These are phyloP conservation scores for Panulirus ornatus DNA, from an alignment of 1,140 invertebrate genomes.

Conservation along the genomic window DNA sequence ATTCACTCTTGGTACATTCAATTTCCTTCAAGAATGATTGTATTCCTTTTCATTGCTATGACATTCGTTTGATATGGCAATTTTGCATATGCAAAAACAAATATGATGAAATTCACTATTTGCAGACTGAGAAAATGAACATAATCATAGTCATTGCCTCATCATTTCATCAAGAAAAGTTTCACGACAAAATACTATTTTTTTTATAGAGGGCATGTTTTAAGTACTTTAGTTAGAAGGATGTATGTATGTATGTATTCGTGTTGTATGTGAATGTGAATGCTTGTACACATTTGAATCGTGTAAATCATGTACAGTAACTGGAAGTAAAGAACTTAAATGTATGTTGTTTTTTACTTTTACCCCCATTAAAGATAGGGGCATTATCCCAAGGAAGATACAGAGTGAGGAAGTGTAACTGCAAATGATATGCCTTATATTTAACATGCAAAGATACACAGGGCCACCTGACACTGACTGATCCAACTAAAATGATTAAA, in stretches of 20 bases:
- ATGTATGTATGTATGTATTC: conserved; percentile 21
- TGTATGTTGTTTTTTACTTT: no score
- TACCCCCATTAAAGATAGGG: no score
- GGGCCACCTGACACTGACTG: no score
- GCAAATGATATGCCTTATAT: no score
- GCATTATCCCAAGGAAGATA: no score
- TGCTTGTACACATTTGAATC: not conserved
- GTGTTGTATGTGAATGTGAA: no score
- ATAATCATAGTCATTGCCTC: conserved; percentile 26
- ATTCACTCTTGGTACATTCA: not conserved
- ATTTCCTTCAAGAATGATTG: not conserved
- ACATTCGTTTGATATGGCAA: conserved; percentile 6
- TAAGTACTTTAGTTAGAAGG: conserved; percentile 22
- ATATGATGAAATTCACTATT: not conserved
- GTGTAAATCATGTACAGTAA: conserved; percentile 21
- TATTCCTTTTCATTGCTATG: conserved; percentile 19
- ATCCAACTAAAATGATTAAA: no score
- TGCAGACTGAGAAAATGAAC: conserved; percentile 3
- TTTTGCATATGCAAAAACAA: not conserved
- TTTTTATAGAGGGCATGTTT: conserved; percentile 30
- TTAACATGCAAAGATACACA: no score
- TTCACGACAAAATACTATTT: not conserved
- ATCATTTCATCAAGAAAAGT: conserved; percentile 28
- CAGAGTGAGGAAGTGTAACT: no score
- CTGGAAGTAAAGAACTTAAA: conserved; percentile 49